phyloP scores from a whole-genome alignment of 2,797 vertebrate genomes.

The Atherinosoma microstoma region DNA sequence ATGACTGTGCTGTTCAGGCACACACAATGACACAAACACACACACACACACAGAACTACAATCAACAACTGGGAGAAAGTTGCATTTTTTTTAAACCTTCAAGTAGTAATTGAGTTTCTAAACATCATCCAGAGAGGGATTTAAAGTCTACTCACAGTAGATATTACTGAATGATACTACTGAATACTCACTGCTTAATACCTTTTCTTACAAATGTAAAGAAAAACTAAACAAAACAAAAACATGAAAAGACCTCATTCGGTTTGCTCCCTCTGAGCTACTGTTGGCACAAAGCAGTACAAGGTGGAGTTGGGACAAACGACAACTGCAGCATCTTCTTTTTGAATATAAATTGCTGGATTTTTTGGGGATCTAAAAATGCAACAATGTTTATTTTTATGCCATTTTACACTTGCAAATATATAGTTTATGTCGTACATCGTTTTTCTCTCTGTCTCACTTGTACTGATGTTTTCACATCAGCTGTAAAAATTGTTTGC shows the following conservation, averaged over 20 bases:
- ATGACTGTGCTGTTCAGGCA: conserved; percentile 19
- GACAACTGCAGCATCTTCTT: not conserved
- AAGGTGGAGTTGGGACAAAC: not conserved
- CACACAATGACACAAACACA: not conserved
- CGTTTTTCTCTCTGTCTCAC: not conserved
- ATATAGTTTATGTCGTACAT: not conserved
- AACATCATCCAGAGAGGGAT: not conserved
- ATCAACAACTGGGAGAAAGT: not conserved
- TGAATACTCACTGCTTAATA: not conserved
- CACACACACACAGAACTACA: not conserved
- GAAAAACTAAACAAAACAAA: not conserved
- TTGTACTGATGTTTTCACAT: not conserved
- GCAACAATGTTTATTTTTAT: not conserved
- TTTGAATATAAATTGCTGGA: not conserved
- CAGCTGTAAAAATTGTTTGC: no score
- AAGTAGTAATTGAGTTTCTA: not conserved
- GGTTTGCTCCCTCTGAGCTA: not conserved
- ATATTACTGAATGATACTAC: no score
- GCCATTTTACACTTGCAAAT: not conserved
- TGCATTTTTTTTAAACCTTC: not conserved
- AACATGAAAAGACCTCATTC: not conserved
- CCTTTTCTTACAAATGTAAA: not conserved
- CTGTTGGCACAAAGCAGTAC: not conserved
- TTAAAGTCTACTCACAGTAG: not conserved
- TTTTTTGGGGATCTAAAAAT: no score